phyloP scores from a whole-genome alignment of 1,140 invertebrate species.

The Brachionus rotundiformis region DNA sequence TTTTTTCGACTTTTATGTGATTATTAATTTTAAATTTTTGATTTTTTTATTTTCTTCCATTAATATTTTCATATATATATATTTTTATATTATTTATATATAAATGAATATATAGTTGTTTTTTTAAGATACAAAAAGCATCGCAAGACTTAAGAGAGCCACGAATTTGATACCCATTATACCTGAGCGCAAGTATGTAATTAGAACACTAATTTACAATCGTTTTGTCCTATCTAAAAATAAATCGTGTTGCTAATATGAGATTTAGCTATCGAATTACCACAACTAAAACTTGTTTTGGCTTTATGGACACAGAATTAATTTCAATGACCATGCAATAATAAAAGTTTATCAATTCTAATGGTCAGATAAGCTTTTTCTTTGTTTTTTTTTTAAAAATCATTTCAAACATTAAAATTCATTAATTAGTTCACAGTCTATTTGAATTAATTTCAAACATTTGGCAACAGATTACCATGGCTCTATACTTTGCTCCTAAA shows the following conservation, averaged over 20 bases:
- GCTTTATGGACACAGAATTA: background rate
- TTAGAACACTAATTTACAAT: constrained; percentile 38
- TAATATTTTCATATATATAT: no score
- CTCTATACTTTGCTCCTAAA: background rate
- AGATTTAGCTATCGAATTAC: constrained; percentile 23
- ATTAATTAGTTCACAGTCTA: constrained; percentile 27
- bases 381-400: background rate
- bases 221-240: constrained; percentile 27
- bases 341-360: constrained; percentile 16
- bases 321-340: constrained; percentile 44
- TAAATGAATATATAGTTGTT: constrained; percentile 17
- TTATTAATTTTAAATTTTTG: constrained; percentile 21
- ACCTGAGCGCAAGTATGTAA: background rate
- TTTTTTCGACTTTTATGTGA: background rate
- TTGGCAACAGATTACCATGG: constrained; percentile 11
- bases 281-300: background rate
- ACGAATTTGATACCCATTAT: constrained; percentile 23
- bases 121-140: constrained; percentile 34
- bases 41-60: no score
- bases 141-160: background rate
- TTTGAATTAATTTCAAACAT: background rate
- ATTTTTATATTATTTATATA: no score
- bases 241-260: constrained; percentile 33
- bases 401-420: constrained; percentile 7
- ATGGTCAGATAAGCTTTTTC: background rate